phyloP scores from a whole-genome alignment of 1,140 invertebrate species.

The Zaprionus tsacasi region DNA sequence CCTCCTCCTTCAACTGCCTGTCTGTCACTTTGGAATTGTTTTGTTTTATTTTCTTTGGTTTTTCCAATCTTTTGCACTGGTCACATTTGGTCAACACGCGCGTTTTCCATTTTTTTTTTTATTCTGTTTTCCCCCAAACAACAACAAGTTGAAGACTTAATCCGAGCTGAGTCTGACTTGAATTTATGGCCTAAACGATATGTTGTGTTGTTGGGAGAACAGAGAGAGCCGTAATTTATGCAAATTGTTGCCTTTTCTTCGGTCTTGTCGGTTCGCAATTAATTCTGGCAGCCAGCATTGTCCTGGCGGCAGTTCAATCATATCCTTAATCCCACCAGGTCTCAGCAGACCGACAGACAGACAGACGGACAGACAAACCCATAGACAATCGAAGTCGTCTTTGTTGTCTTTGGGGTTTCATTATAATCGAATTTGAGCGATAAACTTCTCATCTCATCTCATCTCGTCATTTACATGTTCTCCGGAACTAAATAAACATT shows the following conservation, averaged over 20 bases:
- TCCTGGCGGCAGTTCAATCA: constrained; percentile 66
- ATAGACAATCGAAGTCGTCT: constrained; percentile 31
- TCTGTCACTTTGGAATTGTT: constrained; percentile 29
- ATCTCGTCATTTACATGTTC: constrained; percentile 46
- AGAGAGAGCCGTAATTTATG: constrained; percentile 69
- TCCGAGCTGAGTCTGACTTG: constrained; percentile 51
- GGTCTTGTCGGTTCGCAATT: constrained; percentile 43
- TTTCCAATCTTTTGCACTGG: constrained; percentile 24
- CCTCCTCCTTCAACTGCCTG: not conserved
- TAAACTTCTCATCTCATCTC: constrained; percentile 58
- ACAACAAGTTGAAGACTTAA: constrained; percentile 68
- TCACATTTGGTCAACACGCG: constrained; percentile 50
- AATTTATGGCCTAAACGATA: constrained; percentile 72
- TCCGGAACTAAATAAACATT: constrained; percentile 72
- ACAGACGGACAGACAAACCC: constrained; percentile 7
- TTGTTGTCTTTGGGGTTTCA: constrained; percentile 67
- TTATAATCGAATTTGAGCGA: constrained; percentile 77
- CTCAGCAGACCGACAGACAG: not conserved
- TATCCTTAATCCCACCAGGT: constrained; percentile 57
- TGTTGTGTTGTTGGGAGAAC: constrained; percentile 18
- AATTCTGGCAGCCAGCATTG: constrained; percentile 57
- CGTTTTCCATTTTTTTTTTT: constrained; percentile 30
- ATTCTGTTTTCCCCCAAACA: not conserved
- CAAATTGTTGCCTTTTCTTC: constrained; percentile 65
- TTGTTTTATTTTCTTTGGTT: not conserved